Conservation (phyloP, 2,797 vertebrate species). For the Poeciliopsis presidionis region DNA sequence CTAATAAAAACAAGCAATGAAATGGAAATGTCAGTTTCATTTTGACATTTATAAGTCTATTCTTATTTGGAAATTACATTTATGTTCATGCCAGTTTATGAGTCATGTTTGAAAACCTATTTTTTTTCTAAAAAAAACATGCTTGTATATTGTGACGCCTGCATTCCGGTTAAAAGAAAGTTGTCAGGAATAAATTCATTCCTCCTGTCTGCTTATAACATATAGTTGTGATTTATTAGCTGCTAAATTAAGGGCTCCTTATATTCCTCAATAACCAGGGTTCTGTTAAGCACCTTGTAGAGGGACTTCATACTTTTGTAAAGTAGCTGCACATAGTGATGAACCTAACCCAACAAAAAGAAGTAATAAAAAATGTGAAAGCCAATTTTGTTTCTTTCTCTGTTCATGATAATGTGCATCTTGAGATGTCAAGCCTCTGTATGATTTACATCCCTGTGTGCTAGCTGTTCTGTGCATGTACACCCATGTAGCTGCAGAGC, state of each 20-base stretch:
- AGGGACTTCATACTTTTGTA: slow-evolving; percentile 57
- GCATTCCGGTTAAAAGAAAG: slow-evolving; percentile 43
- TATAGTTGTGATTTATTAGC: slow-evolving; percentile 69
- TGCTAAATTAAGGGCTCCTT: slow-evolving; percentile 70
- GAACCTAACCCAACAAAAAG: slow-evolving; percentile 43
- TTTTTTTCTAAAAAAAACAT: slow-evolving; percentile 39
- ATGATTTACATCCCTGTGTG: slow-evolving; percentile 73
- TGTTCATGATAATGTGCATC: slow-evolving; percentile 72
- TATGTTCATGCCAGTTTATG: slow-evolving; percentile 29
- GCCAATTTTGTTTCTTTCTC: slow-evolving; percentile 35
- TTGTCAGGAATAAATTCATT: slow-evolving; percentile 41
- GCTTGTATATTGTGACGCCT: slow-evolving; percentile 32
- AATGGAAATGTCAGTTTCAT: slow-evolving; percentile 36
- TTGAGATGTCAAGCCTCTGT: slow-evolving; percentile 69
- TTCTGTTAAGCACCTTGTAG: slow-evolving; percentile 73
- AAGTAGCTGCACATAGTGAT: slow-evolving; percentile 73
- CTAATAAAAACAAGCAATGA: slow-evolving; percentile 19
- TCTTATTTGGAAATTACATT: slow-evolving; percentile 33
- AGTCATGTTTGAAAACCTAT: slow-evolving; percentile 31
- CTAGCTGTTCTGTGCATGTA: slow-evolving; percentile 75
- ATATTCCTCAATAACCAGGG: slow-evolving; percentile 74
- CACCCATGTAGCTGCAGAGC: slow-evolving; percentile 53
- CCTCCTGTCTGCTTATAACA: slow-evolving; percentile 56
- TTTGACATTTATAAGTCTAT: slow-evolving; percentile 21
- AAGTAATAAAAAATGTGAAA: slow-evolving; percentile 53